Percentiles rank a stretch among this genome's conserved stretches.
Evolutionary conservation across 2,113 vertebrate species (phyloP).

Genomic region (Prionailurus bengalensis): DNA sequence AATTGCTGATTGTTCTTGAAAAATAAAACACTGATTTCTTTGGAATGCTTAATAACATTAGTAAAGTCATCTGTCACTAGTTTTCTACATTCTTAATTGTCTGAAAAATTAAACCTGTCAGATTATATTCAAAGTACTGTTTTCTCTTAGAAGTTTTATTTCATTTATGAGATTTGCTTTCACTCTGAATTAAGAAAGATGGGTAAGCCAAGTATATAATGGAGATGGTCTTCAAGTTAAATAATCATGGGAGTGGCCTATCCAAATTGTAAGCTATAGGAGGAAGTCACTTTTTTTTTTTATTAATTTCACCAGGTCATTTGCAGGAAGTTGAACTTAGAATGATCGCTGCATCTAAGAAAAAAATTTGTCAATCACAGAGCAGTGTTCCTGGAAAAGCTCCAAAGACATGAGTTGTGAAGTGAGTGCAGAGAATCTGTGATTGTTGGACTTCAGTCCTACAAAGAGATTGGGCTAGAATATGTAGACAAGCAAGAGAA

Average conservation of each 20-base stretch:
- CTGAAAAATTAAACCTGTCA: slow-evolving; percentile 21
- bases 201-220: background rate
- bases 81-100: slow-evolving; percentile 46
- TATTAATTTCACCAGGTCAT: background rate
- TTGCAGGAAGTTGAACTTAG: background rate
- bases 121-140: slow-evolving; percentile 2
- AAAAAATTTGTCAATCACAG: background rate
- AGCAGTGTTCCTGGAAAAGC: background rate
- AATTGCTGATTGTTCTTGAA: slow-evolving; percentile 21
- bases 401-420: background rate
- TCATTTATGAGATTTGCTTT: slow-evolving; percentile 54
- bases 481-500: background rate
- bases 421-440: background rate
- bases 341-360: background rate
- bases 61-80: background rate
- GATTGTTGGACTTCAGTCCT: background rate
- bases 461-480: background rate
- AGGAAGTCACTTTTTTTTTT: background rate
- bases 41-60: background rate
- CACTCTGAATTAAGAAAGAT: slow-evolving; percentile 28
- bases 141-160: slow-evolving; percentile 44
- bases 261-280: background rate
- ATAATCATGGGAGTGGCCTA: background rate
- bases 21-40: slow-evolving; percentile 10
- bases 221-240: background rate